Percentiles rank a stretch among this genome's conserved stretches.
phyloP scores from a whole-genome alignment of 2,888 invertebrate species.

The Tetramorium bicarinatum region DNA sequence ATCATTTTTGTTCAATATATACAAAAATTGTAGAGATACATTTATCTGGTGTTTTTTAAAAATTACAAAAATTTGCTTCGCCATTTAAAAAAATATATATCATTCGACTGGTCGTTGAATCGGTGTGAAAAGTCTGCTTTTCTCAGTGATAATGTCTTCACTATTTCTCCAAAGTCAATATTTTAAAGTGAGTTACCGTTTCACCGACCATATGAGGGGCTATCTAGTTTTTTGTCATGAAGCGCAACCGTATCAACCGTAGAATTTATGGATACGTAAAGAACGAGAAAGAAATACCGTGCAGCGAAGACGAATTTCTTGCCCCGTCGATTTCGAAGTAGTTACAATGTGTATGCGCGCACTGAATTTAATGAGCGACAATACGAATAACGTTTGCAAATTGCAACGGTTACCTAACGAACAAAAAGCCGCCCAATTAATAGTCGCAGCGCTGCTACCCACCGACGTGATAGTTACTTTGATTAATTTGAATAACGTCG shows the following conservation, averaged over 20 bases:
- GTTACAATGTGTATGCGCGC: conserved; percentile 4
- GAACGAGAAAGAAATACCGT: neutral
- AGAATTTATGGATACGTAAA: conserved; percentile 40
- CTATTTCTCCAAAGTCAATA: conserved; percentile 55
- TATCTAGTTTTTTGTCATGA: conserved; percentile 42
- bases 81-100: neutral
- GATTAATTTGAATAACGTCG: conserved; percentile 59
- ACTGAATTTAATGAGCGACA: conserved; percentile 53
- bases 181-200: conserved; percentile 46
- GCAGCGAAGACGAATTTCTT: conserved; percentile 45
- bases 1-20: neutral
- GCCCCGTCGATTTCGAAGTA: conserved; percentile 21
- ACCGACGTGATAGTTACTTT: conserved; percentile 52
- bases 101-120: neutral
- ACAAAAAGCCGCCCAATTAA: conserved; percentile 55
- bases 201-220: neutral
- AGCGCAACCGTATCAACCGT: conserved; percentile 31
- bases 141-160: conserved; percentile 53
- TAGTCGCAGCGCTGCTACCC: conserved; percentile 33
- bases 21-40: neutral
- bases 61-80: too few relatives aligned
- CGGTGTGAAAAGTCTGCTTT: neutral
- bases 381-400: conserved; percentile 48
- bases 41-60: neutral
- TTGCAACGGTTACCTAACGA: conserved; percentile 49